phyloP scores from a whole-genome alignment of 2,888 invertebrate genomes.

The Sphaerophoria taeniata region DNA sequence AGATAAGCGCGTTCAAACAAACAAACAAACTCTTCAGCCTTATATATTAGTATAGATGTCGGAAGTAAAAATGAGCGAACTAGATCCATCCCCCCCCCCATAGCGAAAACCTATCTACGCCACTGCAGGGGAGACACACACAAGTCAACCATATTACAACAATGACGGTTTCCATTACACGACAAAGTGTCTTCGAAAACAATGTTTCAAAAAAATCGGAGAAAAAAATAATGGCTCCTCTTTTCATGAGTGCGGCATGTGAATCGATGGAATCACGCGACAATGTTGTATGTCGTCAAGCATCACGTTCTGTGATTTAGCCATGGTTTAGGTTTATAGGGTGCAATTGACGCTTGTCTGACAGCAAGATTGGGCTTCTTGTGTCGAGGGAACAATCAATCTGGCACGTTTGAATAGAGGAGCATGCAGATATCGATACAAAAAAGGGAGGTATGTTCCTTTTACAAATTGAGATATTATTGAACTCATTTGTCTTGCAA shows the following conservation, averaged over 20 bases:
- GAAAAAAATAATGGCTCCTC: too few relatives aligned
- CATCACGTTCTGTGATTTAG: constrained; percentile 56
- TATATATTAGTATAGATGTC: too few relatives aligned
- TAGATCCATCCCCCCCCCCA: too few relatives aligned
- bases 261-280: constrained; percentile 55
- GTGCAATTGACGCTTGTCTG: not conserved
- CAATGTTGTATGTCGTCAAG: constrained; percentile 48
- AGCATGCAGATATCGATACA: not conserved
- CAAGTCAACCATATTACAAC: not conserved
- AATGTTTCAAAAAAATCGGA: constrained; percentile 33
- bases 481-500: too few relatives aligned
- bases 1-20: too few relatives aligned
- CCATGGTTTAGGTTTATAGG: constrained; percentile 7
- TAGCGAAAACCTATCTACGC: too few relatives aligned
- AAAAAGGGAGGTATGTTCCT: too few relatives aligned
- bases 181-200: constrained; percentile 35
- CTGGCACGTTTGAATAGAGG: not conserved
- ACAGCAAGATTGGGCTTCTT: not conserved
- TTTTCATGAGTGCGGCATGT: constrained; percentile 26
- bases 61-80: too few relatives aligned
- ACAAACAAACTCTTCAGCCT: too few relatives aligned
- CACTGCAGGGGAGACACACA: too few relatives aligned
- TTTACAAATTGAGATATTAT: too few relatives aligned
- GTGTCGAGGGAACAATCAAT: too few relatives aligned
- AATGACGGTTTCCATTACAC: constrained; percentile 22